Evolutionary conservation across 1,140 invertebrate species (phyloP).

Genomic region (Bombus waltoni): DNA sequence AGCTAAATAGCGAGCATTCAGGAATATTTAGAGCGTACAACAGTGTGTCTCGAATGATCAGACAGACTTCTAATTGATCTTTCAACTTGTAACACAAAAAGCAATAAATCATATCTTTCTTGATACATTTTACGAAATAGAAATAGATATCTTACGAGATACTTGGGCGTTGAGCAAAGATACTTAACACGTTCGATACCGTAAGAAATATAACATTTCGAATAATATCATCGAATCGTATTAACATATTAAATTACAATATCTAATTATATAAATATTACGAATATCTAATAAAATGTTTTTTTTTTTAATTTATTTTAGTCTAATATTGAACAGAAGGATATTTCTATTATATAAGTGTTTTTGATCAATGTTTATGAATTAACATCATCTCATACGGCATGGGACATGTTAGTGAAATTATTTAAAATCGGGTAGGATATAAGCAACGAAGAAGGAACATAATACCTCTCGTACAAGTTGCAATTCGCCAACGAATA

Average conservation of each 20-base stretch:
- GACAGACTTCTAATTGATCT: neutral
- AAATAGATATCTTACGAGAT: constrained; percentile 2
- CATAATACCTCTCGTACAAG: neutral
- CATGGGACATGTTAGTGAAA: neutral
- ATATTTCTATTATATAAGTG: neutral
- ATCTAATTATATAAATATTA: neutral
- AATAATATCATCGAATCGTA: neutral
- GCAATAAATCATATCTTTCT: neutral
- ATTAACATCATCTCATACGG: neutral
- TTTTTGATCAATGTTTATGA: neutral
- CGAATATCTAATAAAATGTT: neutral
- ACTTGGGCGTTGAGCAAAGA: constrained; percentile 17
- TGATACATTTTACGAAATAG: neutral
- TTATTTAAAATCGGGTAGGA: neutral
- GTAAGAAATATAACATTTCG: neutral
- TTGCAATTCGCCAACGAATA: neutral
- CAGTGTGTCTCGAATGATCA: neutral
- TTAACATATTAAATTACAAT: neutral
- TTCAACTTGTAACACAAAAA: neutral
- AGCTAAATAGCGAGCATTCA: neutral
- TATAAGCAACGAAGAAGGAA: constrained; percentile 1
- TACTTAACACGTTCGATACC: neutral
- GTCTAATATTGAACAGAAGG: neutral
- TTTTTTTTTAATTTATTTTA: neutral
- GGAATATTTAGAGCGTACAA: constrained; percentile 20